Percentiles rank a stretch among this genome's conserved stretches.
Conservation (phyloP, 1,140 invertebrate genomes). For the Apis florea region DNA sequence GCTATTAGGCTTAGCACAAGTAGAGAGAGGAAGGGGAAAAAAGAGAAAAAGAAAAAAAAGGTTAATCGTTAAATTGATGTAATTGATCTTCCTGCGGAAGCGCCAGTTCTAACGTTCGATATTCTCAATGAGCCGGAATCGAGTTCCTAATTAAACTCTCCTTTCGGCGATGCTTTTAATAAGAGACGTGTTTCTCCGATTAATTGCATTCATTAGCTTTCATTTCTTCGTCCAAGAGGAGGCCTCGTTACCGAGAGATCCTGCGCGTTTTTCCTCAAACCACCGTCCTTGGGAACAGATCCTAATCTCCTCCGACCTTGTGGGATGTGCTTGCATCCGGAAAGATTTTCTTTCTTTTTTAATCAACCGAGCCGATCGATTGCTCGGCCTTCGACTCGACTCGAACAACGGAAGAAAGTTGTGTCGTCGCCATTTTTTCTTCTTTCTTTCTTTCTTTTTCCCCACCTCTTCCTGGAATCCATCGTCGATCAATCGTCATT, state of each 20-base stretch:
- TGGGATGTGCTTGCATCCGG: slow-evolving; percentile 51
- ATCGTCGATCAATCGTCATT: neutral
- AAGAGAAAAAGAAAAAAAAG: slow-evolving; percentile 37
- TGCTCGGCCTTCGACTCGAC: slow-evolving; percentile 48
- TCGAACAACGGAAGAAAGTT: slow-evolving; percentile 30
- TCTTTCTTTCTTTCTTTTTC: too few species aligned
- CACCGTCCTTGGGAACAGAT: slow-evolving; percentile 48
- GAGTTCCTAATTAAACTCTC: slow-evolving; percentile 54
- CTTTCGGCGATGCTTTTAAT: slow-evolving; percentile 40
- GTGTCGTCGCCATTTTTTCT: too few species aligned
- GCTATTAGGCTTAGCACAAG: neutral
- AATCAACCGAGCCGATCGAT: slow-evolving; percentile 45
- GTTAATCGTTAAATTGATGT: slow-evolving; percentile 56
- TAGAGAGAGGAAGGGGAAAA: slow-evolving; percentile 5
- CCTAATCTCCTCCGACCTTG: slow-evolving; percentile 60
- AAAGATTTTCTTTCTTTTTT: slow-evolving; percentile 40
- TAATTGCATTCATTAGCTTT: slow-evolving; percentile 60
- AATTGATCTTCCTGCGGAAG: slow-evolving; percentile 63
- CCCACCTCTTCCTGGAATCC: neutral
- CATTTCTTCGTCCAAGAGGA: neutral
- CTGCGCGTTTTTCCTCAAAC: slow-evolving; percentile 2
- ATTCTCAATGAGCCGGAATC: slow-evolving; percentile 55
- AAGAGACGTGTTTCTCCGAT: slow-evolving; percentile 47
- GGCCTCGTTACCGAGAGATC: too few species aligned
- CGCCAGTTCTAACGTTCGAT: slow-evolving; percentile 31